These are phyloP conservation scores for Eupithecia tripunctaria DNA, from an alignment of 2,888 invertebrate genomes.

Conservation along the genomic window DNA sequence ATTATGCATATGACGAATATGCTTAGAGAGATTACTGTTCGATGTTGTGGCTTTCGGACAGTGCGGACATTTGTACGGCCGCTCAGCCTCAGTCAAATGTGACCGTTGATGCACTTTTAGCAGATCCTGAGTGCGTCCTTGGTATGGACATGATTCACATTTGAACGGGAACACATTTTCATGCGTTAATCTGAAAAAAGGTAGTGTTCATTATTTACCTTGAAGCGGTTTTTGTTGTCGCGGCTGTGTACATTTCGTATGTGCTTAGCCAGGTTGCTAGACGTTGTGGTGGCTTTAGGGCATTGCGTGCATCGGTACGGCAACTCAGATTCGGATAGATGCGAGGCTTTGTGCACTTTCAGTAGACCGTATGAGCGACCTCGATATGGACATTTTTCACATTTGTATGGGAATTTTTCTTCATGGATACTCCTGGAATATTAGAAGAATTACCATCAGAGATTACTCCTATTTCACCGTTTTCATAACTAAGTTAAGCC, in stretches of 20 bases:
- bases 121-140: conserved; percentile 73
- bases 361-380: conserved; percentile 49
- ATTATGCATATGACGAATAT: conserved; percentile 75
- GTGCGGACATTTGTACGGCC: conserved; percentile 74
- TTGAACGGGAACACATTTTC: conserved; percentile 75
- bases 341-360: conserved; percentile 56
- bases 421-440: conserved; percentile 48
- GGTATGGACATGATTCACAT: conserved; percentile 75
- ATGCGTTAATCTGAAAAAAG: conserved; percentile 53
- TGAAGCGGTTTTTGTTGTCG: conserved; percentile 20
- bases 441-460: background rate
- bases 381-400: conserved; percentile 57
- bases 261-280: conserved; percentile 36
- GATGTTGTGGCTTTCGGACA: conserved; percentile 75
- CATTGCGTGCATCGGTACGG: conserved; percentile 58
- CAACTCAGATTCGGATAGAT: conserved; percentile 50
- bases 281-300: conserved; percentile 40
- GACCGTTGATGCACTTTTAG: conserved; percentile 74
- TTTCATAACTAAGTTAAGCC: no score
- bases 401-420: conserved; percentile 55
- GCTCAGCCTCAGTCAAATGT: conserved; percentile 68
- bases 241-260: conserved; percentile 18
- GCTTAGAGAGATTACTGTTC: conserved; percentile 75
- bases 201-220: conserved; percentile 28
- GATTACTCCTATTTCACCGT: background rate